Conservation (phyloP, 2,797 vertebrate species). For the Aphelocoma californica region DNA sequence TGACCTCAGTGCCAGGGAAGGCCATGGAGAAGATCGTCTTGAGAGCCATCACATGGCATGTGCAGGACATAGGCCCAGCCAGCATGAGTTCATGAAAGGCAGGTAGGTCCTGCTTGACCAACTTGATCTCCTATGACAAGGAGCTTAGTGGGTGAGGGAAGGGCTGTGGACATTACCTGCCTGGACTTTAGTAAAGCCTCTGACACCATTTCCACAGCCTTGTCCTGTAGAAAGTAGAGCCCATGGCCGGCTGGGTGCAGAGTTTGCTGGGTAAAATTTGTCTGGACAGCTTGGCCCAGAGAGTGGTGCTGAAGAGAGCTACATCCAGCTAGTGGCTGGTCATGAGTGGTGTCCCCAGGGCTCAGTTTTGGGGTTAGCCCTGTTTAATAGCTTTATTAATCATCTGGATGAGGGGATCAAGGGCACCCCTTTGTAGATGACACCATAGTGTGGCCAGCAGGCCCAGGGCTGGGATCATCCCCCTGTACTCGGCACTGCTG, state of each 20-base stretch:
- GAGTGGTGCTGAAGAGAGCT: neutral
- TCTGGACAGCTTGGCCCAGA: neutral
- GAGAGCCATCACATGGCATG: rapidly evolving
- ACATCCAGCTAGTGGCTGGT: neutral
- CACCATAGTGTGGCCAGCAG: neutral
- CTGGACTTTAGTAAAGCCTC: neutral
- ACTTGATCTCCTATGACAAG: neutral
- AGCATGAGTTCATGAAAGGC: neutral
- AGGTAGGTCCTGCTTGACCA: neutral
- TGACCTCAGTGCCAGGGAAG: neutral
- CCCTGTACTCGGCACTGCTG: neutral
- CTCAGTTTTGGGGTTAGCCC: neutral
- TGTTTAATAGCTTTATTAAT: neutral
- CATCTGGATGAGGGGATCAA: neutral
- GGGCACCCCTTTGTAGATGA: neutral
- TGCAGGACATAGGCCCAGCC: neutral
- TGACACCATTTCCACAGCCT: neutral
- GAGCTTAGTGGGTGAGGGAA: neutral
- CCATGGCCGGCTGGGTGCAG: neutral
- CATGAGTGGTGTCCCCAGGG: neutral
- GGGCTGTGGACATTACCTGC: neutral
- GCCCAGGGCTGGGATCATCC: neutral
- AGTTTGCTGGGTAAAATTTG: neutral
- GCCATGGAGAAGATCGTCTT: neutral
- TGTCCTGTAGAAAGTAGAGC: neutral